Percentiles rank a stretch among this genome's conserved stretches.
phyloP scores from a whole-genome alignment of 2,797 vertebrate genomes.

The Malurus leucopterus region DNA sequence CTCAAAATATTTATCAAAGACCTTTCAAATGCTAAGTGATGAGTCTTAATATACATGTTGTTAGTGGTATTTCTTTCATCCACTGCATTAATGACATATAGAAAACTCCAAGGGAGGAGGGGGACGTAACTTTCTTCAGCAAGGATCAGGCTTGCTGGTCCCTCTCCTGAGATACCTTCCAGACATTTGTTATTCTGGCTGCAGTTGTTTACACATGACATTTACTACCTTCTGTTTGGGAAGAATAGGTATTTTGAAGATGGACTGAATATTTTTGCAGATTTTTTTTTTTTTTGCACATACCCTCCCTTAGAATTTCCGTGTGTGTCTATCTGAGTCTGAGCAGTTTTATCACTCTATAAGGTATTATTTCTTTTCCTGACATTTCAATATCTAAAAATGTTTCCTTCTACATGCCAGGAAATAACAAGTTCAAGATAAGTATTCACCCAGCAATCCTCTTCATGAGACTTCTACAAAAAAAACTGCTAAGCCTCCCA shows the following conservation, averaged over 20 bases:
- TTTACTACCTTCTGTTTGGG: neutral
- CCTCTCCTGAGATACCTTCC: neutral
- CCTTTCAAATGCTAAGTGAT: neutral
- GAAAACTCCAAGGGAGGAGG: neutral
- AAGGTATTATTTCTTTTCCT: neutral
- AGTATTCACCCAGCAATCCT: neutral
- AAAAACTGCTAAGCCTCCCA: neutral
- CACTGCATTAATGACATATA: neutral
- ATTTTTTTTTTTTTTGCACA: neutral
- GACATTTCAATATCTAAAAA: neutral
- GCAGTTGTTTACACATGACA: neutral
- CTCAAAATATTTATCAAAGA: neutral
- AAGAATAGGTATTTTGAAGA: neutral
- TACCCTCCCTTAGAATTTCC: neutral
- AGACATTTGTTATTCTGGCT: neutral
- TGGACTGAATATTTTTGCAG: neutral
- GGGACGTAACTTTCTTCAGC: neutral
- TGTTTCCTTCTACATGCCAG: neutral
- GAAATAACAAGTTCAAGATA: neutral
- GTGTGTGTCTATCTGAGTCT: neutral
- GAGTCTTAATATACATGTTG: neutral
- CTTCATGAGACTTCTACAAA: neutral
- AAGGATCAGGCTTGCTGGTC: neutral
- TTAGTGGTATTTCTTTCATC: neutral
- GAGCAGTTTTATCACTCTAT: neutral